Base-by-base conservation (phyloP, 2,797 vertebrate species). In the Cyclura pinguis region DNA sequence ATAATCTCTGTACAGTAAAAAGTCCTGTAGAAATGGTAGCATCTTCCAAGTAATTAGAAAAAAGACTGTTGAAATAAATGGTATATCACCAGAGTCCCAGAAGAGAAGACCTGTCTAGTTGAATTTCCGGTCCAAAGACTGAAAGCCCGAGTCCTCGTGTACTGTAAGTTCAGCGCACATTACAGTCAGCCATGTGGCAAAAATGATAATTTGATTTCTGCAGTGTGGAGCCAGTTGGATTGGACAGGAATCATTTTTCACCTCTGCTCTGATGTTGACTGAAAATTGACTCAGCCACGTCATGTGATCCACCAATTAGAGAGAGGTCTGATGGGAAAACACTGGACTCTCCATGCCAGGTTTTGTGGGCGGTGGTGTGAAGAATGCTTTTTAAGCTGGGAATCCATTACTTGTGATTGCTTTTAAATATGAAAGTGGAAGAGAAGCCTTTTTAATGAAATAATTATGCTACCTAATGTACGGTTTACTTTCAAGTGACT, bases 21-120 rank as follows among this genome's bases (percentile, higher is more conserved):
- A 55, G n/a, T n/a, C 57, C 32, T 57, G 16, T 10, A 35, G 3
- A 42, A 67, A 38, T 82, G 22, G 73, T 87, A 72, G 69, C 88
- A 89, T 80, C 88, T 91, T 64, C 92, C 88, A 93, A 94, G 93
- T 76, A 73, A n/a, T 85, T 88, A 80, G 83, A 92, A 92, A 85
- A 85, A 88, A 80, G 88, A 32, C 29, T 57, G 67, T 12, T 86
- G 85, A 91, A 57, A 38, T 84, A 38, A 88, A 76, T 35, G 42
- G 86, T 64, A 55, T 87, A 92, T 80, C 3, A 3, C 14, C 78
- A 86, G 32, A 12, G 6, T 74, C 89, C 93, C 87, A 90, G 93
- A 94, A 89, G 52, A 95, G 29, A 89, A 82, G 91, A 89, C 42
- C 92, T 92, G 69, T 27, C 87, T 72, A 0, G 0, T 52, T 84